Percentiles rank a stretch among this genome's conserved stretches.
These are phyloP conservation scores for Proctacanthus coquilletti DNA, from an alignment of 1,140 invertebrate species.

Conservation along the genomic window DNA sequence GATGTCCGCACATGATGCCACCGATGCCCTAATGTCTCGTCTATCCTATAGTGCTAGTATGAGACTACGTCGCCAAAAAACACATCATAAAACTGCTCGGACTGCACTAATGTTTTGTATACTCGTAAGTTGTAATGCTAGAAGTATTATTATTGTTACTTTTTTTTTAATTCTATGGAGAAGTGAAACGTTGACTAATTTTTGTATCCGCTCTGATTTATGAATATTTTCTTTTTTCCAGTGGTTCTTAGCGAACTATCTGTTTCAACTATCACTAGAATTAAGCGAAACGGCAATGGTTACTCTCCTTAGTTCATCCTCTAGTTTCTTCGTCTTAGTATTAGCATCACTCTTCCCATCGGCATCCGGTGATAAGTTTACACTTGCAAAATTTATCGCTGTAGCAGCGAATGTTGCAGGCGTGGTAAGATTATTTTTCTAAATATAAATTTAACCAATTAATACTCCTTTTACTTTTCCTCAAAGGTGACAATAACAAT, in stretches of 20 bases:
- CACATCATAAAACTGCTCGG: constrained; percentile 47
- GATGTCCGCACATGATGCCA: constrained; percentile 66
- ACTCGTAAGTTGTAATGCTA: constrained; percentile 40
- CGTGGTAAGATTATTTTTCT: constrained; percentile 39
- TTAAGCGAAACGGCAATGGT: constrained; percentile 61
- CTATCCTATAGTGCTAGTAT: constrained; percentile 71
- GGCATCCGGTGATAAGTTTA: constrained; percentile 57
- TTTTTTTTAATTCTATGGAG: constrained; percentile 6
- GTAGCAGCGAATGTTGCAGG: constrained; percentile 64
- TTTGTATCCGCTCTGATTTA: constrained; percentile 1
- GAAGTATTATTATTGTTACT: constrained; percentile 14
- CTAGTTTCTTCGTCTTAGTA: constrained; percentile 68
- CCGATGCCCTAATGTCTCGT: constrained; percentile 65
- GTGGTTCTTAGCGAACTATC: constrained; percentile 73
- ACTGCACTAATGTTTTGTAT: constrained; percentile 62
- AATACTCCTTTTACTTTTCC: constrained; percentile 9
- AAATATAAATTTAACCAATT: constrained; percentile 4
- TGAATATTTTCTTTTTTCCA: constrained; percentile 29
- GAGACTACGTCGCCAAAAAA: constrained; percentile 35
- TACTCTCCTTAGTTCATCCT: constrained; percentile 66
- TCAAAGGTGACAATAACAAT: constrained; percentile 51
- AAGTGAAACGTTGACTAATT: not conserved
- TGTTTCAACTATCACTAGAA: constrained; percentile 61
- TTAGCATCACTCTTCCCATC: constrained; percentile 69
- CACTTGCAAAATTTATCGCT: constrained; percentile 63